These are phyloP conservation scores for Catharus bicknelli DNA, from an alignment of 2,113 vertebrate species.

Conservation along the genomic window DNA sequence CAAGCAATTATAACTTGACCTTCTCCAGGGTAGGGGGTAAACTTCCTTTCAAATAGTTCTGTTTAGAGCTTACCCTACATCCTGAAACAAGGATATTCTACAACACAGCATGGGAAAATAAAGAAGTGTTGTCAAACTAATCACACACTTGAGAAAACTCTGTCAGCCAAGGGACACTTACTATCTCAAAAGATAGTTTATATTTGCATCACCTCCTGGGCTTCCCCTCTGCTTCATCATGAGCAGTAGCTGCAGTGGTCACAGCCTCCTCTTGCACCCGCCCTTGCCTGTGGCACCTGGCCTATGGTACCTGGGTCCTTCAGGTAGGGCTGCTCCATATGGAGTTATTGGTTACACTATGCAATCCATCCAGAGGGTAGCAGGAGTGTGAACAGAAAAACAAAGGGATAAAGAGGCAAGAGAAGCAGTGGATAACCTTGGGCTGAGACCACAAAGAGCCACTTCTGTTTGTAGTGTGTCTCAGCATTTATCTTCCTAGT, in stretches of 20 bases:
- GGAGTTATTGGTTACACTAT: background rate
- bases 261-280: background rate
- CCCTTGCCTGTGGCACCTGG: rapidly evolving
- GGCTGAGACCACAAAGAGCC: background rate
- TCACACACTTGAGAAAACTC: background rate
- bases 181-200: background rate
- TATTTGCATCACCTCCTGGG: background rate
- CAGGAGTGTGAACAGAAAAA: background rate
- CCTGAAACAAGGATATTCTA: background rate
- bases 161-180: background rate
- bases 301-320: rapidly evolving
- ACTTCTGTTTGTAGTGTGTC: background rate
- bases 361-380: background rate
- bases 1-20: background rate
- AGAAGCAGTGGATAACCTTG: background rate
- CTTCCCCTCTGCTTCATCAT: background rate
- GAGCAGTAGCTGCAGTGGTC: background rate
- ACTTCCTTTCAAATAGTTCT: background rate
- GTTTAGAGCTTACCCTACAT: background rate
- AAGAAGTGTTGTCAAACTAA: background rate
- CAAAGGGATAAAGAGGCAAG: background rate
- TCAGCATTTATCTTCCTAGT: background rate
- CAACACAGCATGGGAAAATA: background rate
- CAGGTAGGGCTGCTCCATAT: background rate
- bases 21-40: background rate